phyloP scores from a whole-genome alignment of 2,888 invertebrate species.

The Chloroclysta siterata region DNA sequence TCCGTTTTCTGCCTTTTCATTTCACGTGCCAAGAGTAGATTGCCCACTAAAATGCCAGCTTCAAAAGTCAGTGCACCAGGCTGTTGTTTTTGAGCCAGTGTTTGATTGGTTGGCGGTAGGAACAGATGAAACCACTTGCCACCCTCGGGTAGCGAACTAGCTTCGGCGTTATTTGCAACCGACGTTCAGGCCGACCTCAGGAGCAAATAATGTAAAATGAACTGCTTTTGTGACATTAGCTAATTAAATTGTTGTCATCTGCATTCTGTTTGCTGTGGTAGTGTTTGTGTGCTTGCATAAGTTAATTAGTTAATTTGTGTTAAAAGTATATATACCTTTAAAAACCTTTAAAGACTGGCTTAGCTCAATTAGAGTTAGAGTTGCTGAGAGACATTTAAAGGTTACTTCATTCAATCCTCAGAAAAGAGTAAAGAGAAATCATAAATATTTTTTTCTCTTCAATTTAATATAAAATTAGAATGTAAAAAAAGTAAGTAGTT shows the following conservation, averaged over 20 bases:
- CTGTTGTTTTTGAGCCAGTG: slow-evolving; percentile 16
- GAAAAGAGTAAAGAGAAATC: no score
- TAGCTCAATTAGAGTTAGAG: no score
- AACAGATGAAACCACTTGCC: slow-evolving; percentile 22
- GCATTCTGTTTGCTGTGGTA: not conserved
- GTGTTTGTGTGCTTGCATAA: slow-evolving; percentile 1
- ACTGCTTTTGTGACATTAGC: slow-evolving; percentile 21
- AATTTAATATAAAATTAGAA: no score
- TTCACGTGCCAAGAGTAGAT: slow-evolving; percentile 16
- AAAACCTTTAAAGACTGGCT: not conserved
- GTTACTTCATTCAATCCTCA: no score
- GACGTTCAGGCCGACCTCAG: not conserved
- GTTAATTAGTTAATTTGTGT: slow-evolving; percentile 1
- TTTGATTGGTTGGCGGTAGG: slow-evolving; percentile 9
- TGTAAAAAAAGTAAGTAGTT: no score
- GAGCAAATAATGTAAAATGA: slow-evolving; percentile 13
- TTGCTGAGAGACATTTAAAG: no score
- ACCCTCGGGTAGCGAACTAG: slow-evolving; percentile 3
- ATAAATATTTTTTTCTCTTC: not conserved
- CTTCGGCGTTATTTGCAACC: not conserved
- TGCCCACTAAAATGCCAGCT: slow-evolving; percentile 7
- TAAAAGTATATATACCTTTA: not conserved
- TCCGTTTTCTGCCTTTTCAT: slow-evolving; percentile 19
- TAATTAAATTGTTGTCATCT: slow-evolving; percentile 18
- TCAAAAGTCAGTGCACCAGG: slow-evolving; percentile 23